Evolutionary conservation across 30 jellyfish, hydroid and myxozoan species (phyloP), one percentile per base, ranked within the genome.

Genomic region (Catostylus mosaicus): DNA sequence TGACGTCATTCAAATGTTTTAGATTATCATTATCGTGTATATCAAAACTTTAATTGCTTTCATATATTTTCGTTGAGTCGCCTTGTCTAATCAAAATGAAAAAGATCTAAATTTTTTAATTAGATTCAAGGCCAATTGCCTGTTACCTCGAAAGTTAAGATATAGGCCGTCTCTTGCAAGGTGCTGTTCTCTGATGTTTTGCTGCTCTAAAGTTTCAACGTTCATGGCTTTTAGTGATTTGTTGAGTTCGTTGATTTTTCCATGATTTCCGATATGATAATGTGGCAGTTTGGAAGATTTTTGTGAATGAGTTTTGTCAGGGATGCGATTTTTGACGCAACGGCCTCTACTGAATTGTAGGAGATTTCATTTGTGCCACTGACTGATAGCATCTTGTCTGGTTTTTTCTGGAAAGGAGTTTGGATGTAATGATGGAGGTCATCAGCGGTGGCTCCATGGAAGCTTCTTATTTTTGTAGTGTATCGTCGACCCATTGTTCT

Each of bases 171-270:
- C 11, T 61, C 47, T 61, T 61, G 32, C 73, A 2, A 61, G 37
- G 40, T 61, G 73, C 30, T 67, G 32, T 3, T 3, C 5, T 43
- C 5, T 11, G 50, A 67, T 67, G 50, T 67, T 67, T 43, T 67
- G 63, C 80, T 67, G 80, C 69, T 23, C 16, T 11, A 67, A 20
- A 23, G 0, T 67, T 16, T 67, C 80, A n/a, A 67, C 69, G 26
- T 67, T 67, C 69, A 67, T 67, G 6, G 60, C 2, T 32, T 30
- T 67, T 9, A 67, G 0, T 31, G 31, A 68, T 8, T 22, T 29
- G 31, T 36, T 67, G 34, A 67, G 20, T 31, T 67, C 69, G 33
- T 32, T 67, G 31, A 67, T 3, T 23, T 67, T 31, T 6, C 20
- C 47, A 61, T 67, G 16, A 34, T 67, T 36, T 67, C 60, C 9